Base-by-base conservation (phyloP, 2,113 vertebrate species). In the Aegypius monachus region DNA sequence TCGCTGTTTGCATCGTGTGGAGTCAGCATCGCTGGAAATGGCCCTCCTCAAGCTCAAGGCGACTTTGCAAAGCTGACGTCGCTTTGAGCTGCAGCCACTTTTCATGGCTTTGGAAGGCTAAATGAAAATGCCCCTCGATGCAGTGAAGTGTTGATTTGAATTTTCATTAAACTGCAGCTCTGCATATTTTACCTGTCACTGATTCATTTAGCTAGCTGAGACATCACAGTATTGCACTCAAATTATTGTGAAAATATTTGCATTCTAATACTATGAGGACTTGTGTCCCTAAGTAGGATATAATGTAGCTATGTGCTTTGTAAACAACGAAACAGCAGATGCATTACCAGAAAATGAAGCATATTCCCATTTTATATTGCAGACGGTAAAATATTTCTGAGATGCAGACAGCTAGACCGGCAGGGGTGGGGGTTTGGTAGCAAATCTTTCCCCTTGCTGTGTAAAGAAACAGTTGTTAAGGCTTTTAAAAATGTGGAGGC, bases 131-230 rank as follows among this genome's bases (percentile, higher is more conserved):
- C 88, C 81, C 67, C 75, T 92, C 3, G 0, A 80, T 77, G 72
- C 61, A 90, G 56, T 91, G 32, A 75, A 65, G 58, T 23, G n/a
- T 90, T 97, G 88, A 73, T 96, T 67, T 94, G 81, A 94, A 73
- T 96, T 98, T 97, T 96, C 88, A 78, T 87, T 95, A 77, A 98
- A 92, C 93, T 96, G 96, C 96, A 97, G 97, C 97, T 98, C 97
- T 98, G 96, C 66, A 0, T 96, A 95, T 97, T 98, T 98, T 97
- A 97, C 94, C 96, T 97, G 96, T 98, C 97, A 98, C 97, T 98
- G 96, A 97, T 95, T 98, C 98, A 97, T 98, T 96, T 98, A 98
- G 97, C 92, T 98, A 98, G 97, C 95, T 93, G 95, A 97, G 96
- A 95, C 97, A 97, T 97, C 96, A 97, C 96, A 84, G 56, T 98